Percentiles rank a stretch among this genome's conserved stretches.
Evolutionary conservation across 2,888 invertebrate species (phyloP).

Genomic region (Cataglyphis cursor): DNA sequence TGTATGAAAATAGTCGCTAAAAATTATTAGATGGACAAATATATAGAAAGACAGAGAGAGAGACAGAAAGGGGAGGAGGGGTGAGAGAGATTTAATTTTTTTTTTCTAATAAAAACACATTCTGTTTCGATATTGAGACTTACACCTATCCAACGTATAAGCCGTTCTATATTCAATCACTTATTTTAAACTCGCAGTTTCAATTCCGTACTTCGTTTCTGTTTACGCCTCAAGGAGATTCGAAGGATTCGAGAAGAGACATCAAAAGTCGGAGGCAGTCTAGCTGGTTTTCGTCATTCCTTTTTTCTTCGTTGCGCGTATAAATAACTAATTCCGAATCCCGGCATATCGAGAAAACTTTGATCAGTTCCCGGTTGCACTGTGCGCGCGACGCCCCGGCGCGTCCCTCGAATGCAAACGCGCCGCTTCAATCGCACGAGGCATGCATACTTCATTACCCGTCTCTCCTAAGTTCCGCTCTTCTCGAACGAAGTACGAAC

Average conservation of each 20-base stretch:
- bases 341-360: conserved; percentile 83
- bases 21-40: neutral
- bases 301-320: conserved; percentile 66
- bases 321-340: conserved; percentile 84
- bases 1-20: neutral
- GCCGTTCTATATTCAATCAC: neutral
- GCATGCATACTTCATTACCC: conserved; percentile 78
- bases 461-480: conserved; percentile 65
- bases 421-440: conserved; percentile 61
- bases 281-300: conserved; percentile 41
- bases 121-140: neutral
- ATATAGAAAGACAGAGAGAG: too few species aligned
- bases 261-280: conserved; percentile 34
- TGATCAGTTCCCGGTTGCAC: conserved; percentile 79
- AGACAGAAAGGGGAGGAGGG: too few species aligned
- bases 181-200: neutral
- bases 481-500: conserved; percentile 47
- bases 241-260: conserved; percentile 16
- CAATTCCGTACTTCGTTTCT: neutral
- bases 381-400: conserved; percentile 49
- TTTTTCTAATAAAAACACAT: neutral
- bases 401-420: conserved; percentile 48
- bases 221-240: conserved; percentile 7
- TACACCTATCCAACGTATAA: neutral
- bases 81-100: neutral